Evolutionary conservation across 2,888 invertebrate species (phyloP).

Genomic region (Phasia obesa): DNA sequence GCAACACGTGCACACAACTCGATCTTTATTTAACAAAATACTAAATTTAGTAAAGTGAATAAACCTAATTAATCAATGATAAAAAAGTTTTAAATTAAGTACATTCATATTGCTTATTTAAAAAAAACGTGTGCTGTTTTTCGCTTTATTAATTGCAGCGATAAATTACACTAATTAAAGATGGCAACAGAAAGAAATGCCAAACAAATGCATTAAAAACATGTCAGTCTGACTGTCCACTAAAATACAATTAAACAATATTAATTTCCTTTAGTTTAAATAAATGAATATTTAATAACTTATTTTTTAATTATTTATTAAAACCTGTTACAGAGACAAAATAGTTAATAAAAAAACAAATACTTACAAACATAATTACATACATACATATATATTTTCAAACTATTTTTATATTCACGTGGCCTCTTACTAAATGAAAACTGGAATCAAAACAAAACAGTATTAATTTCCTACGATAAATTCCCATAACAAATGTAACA

Average conservation of each 20-base stretch:
- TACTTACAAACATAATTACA: background rate
- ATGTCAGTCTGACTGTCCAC: background rate
- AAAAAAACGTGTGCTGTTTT: background rate
- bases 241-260: background rate
- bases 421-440: constrained; percentile 19
- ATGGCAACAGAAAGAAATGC: constrained; percentile 1
- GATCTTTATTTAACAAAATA: no score
- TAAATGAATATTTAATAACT: constrained; percentile 16
- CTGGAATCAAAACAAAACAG: constrained; percentile 41
- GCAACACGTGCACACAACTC: no score
- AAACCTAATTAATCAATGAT: background rate
- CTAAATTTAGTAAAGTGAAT: background rate
- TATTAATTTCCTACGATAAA: constrained; percentile 6
- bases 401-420: constrained; percentile 27
- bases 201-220: background rate
- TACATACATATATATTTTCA: no score
- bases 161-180: constrained; percentile 14
- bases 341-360: background rate
- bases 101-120: background rate
- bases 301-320: background rate
- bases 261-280: background rate
- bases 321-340: background rate
- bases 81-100: background rate
- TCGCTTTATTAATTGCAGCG: background rate
- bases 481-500: background rate